These are phyloP conservation scores for Scatophagus argus DNA, from an alignment of 2,113 vertebrate genomes.

Conservation along the genomic window DNA sequence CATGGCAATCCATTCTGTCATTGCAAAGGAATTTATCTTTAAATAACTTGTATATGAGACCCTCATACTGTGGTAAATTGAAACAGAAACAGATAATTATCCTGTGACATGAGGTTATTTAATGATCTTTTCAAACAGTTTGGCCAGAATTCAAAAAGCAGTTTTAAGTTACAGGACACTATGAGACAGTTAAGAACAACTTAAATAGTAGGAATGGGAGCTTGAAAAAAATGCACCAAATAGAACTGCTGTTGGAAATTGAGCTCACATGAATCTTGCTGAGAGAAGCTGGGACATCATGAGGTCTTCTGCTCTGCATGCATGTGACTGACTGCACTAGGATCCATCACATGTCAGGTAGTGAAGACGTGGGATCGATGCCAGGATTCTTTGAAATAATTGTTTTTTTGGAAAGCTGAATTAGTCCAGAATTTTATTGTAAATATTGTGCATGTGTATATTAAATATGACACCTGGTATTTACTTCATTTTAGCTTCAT, in stretches of 20 bases:
- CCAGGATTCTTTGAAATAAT: background rate
- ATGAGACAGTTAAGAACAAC: too few species aligned
- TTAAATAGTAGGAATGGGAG: background rate
- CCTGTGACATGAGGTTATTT: background rate
- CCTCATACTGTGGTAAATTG: background rate
- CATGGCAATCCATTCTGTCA: background rate
- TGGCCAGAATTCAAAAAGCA: background rate
- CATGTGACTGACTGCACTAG: conserved; percentile 57
- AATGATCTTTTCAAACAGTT: background rate
- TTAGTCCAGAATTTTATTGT: background rate
- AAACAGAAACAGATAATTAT: background rate
- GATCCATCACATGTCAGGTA: conserved; percentile 40
- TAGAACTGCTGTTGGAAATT: conserved; percentile 48
- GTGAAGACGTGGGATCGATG: background rate
- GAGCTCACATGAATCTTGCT: conserved; percentile 59
- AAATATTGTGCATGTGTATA: background rate
- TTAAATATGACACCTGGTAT: background rate
- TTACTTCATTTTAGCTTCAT: background rate
- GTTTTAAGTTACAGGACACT: background rate
- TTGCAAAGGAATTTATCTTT: too few species aligned
- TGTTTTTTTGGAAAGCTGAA: background rate
- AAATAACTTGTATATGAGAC: background rate
- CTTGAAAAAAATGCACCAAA: conserved; percentile 13
- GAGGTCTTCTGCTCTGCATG: conserved; percentile 32
- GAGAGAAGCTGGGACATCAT: conserved; percentile 18